Evolutionary conservation across 1,140 invertebrate genomes (phyloP), one percentile per base, ranked within the genome.

Genomic region (Leguminivora glycinivorella): DNA sequence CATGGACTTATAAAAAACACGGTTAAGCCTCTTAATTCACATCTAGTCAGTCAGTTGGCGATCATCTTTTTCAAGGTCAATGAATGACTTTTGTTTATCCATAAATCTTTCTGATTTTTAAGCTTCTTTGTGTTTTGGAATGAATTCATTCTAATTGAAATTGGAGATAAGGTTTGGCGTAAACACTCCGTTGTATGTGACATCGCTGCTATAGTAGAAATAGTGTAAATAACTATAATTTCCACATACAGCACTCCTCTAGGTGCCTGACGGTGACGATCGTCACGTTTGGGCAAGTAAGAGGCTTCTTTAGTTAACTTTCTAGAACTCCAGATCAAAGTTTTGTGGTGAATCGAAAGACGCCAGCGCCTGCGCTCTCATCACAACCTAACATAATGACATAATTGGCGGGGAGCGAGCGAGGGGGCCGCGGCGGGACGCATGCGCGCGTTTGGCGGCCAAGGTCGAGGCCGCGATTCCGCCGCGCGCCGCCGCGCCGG

Each of bases 391-490:
- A 67, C 68, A 91, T 89, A 89, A 91, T 89, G 89, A 91, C 89
- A 91, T 91, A 91, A 89, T 89, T 89, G 87, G 82, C 81, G 82
- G 82, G 77, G 82, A 82, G 75, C 75, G 71, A 78, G 40, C 78
- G 79, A 79, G 79, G 71, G 78, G 70, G 82, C 69, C 72, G 86
- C 83, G 87, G 83, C 85, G 80, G 47, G 47, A 52, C 88, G 88
- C 88, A 90, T 89, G 88, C 88, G 88, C 88, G 81, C 75, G 82
- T 91, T 89, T 91, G 89, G 85, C 87, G 89, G 89, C 89, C 89
- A 91, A 91, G 89, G 89, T 91, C 89, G 89, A 91, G 86, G 89
- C 83, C 87, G 87, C 86, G 85, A 91, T 83, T 89, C 87, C 76
- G 82, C 85, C 87, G 89, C 86, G 86, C 87, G 85, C 86, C 84